Conservation (phyloP, 2,797 vertebrate genomes). For the Malurus leucopterus region DNA sequence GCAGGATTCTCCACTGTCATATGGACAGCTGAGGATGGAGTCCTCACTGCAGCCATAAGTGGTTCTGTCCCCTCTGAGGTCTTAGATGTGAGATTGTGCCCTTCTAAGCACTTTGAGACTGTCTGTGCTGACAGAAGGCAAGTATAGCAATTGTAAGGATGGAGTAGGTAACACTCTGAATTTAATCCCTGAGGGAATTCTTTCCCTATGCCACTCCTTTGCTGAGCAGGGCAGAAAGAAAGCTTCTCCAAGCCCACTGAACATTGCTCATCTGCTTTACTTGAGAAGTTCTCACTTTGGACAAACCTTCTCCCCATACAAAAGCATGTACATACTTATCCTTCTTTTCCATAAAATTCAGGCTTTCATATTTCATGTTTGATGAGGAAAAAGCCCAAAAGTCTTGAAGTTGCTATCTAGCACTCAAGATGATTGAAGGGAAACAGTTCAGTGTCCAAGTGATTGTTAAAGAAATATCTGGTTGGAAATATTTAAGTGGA, state of each 20-base stretch:
- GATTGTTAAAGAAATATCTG: not conserved
- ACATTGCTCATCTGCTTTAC: not conserved
- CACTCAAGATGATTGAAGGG: not conserved
- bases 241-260: not conserved
- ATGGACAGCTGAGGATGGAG: not conserved
- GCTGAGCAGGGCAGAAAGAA: not conserved
- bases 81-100: not conserved
- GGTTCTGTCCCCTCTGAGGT: not conserved
- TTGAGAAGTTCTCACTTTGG: rapidly evolving
- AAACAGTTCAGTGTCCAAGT: not conserved
- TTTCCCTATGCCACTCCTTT: rapidly evolving
- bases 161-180: not conserved
- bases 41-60: not conserved
- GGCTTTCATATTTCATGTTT: not conserved
- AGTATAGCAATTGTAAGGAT: not conserved
- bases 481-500: not conserved
- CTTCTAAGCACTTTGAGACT: not conserved
- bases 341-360: not conserved
- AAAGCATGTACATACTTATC: not conserved
- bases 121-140: not conserved
- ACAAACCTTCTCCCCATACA: not conserved
- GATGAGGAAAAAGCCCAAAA: not conserved
- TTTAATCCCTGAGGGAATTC: not conserved
- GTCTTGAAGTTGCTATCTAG: not conserved
- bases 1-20: not conserved